Evolutionary conservation across 2,888 invertebrate species (phyloP).

Genomic region (Catotricha subobsoleta): DNA sequence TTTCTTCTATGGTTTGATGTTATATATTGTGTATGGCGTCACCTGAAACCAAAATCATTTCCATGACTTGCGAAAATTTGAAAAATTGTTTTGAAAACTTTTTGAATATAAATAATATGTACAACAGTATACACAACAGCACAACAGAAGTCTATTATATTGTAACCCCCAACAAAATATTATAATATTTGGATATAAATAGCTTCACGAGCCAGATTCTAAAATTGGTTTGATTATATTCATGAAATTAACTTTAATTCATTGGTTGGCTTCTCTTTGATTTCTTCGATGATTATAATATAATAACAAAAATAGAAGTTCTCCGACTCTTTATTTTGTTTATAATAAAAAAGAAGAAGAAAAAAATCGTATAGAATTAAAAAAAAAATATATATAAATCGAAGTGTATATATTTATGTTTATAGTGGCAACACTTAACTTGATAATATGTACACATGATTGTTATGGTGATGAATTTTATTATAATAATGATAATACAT

Average conservation of each 20-base stretch:
- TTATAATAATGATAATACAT: too few species aligned
- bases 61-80: slow-evolving; percentile 3
- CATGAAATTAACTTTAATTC: slow-evolving; percentile 5
- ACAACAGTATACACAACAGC: background rate
- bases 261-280: background rate
- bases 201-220: background rate
- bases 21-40: too few species aligned
- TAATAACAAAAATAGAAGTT: too few species aligned
- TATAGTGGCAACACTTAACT: too few species aligned
- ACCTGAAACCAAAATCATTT: slow-evolving; percentile 5
- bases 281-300: too few species aligned
- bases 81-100: background rate
- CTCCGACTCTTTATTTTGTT: too few species aligned
- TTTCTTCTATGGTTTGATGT: background rate
- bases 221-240: slow-evolving; percentile 5
- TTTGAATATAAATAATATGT: background rate
- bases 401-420: too few species aligned
- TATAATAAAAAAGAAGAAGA: too few species aligned
- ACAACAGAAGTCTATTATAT: slow-evolving; percentile 4
- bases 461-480: too few species aligned
- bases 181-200: background rate
- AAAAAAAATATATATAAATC: too few species aligned
- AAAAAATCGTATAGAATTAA: too few species aligned
- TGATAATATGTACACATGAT: too few species aligned
- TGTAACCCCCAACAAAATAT: background rate